Conservation (phyloP, 2,113 vertebrate species). For the Redunca redunca region DNA sequence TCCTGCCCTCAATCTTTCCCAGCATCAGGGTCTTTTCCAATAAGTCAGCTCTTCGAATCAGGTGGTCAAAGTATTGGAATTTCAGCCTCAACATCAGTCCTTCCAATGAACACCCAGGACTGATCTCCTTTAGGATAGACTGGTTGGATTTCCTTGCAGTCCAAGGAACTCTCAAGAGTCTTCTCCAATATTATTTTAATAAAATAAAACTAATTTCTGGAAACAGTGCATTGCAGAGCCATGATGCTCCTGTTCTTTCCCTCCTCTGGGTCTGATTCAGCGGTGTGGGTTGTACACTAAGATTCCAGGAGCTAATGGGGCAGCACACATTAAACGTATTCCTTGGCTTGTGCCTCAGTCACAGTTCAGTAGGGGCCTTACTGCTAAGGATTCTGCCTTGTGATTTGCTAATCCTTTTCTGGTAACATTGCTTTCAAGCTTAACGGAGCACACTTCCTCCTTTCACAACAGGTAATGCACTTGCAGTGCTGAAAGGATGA, state of each 20-base stretch:
- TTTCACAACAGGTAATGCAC: background rate
- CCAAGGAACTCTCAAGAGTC: too few species aligned
- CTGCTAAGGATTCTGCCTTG: background rate
- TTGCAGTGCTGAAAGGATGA: slow-evolving; percentile 18
- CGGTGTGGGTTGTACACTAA: background rate
- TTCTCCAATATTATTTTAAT: background rate
- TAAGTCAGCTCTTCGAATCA: too few species aligned
- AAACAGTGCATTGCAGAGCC: background rate
- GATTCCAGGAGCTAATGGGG: background rate
- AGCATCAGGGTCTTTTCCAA: too few species aligned
- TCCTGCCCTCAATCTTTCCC: too few species aligned
- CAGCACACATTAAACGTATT: background rate
- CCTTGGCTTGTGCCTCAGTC: background rate
- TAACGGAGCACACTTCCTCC: slow-evolving; percentile 9
- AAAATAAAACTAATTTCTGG: background rate
- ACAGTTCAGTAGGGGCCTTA: background rate
- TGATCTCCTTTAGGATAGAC: too few species aligned
- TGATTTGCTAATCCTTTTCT: slow-evolving; percentile 2
- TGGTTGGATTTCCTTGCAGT: too few species aligned
- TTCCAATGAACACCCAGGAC: too few species aligned
- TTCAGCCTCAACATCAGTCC: too few species aligned
- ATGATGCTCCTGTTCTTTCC: background rate
- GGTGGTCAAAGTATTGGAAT: too few species aligned
- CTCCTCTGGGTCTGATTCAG: background rate
- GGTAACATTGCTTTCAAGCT: slow-evolving; percentile 3